phyloP scores from a whole-genome alignment of 1,140 invertebrate species.

The Saccostrea glomerata region DNA sequence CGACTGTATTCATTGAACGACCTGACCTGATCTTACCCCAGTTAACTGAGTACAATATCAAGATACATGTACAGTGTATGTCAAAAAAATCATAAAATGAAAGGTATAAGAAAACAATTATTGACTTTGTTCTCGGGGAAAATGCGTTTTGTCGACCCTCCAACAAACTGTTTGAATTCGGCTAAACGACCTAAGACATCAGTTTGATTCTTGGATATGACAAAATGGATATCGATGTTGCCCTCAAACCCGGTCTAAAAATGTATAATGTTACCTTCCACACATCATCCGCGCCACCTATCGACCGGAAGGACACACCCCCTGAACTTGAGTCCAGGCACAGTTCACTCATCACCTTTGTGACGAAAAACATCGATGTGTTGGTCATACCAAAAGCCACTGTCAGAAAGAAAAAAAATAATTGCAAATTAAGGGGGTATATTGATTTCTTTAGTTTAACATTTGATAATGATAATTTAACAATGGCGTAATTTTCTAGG shows the following conservation, averaged over 20 bases:
- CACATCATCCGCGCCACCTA: constrained; percentile 82
- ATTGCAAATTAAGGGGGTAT: constrained; percentile 37
- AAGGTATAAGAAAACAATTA: no score
- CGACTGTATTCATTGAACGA: no score
- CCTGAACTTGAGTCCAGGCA: constrained; percentile 80
- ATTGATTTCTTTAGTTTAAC: background rate
- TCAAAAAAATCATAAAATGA: no score
- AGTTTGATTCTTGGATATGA: background rate
- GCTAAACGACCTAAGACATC: no score
- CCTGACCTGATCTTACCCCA: no score
- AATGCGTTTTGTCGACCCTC: no score
- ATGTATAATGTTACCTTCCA: constrained; percentile 80
- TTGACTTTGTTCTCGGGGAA: no score
- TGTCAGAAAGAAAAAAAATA: constrained; percentile 65
- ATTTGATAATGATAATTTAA: background rate
- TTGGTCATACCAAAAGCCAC: constrained; percentile 84
- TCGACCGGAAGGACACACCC: constrained; percentile 79
- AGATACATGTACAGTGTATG: no score
- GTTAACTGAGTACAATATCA: no score
- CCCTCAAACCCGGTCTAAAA: no score
- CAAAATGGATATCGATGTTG: no score
- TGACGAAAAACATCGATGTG: constrained; percentile 83
- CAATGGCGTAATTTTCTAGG: no score
- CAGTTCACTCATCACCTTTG: constrained; percentile 82
- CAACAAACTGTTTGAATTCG: background rate